These are phyloP conservation scores for Halcyon smyrnensis DNA, from an alignment of 2,797 vertebrate species.

Conservation along the genomic window DNA sequence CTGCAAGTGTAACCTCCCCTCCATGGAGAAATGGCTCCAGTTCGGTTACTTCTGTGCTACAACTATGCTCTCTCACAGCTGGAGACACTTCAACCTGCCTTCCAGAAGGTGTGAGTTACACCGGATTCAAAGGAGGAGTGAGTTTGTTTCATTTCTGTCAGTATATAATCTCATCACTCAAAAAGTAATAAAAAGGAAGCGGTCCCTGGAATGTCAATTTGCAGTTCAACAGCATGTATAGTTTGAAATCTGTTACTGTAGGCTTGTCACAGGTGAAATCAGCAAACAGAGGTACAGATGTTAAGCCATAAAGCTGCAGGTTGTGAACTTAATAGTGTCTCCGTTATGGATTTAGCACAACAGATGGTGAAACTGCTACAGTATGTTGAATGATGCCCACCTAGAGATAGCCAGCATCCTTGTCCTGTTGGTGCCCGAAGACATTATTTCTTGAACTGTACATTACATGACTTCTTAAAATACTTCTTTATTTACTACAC, in stretches of 20 bases:
- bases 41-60: not conserved
- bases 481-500: not conserved
- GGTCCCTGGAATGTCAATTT: not conserved
- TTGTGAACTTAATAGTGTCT: not conserved
- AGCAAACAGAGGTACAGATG: not conserved
- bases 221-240: not conserved
- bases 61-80: not conserved
- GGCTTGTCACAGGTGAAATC: not conserved
- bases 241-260: not conserved
- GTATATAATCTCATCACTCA: not conserved
- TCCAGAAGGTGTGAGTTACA: not conserved
- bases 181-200: not conserved
- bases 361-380: not conserved
- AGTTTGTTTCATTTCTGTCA: not conserved
- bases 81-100: not conserved
- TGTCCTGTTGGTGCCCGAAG: not conserved
- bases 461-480: not conserved
- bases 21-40: accelerated
- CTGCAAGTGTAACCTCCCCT: too few relatives aligned
- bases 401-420: not conserved
- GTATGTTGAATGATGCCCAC: accelerated
- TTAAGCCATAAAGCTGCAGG: not conserved
- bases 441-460: not conserved
- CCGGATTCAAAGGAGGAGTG: not conserved
- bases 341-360: not conserved